Percentiles rank a stretch among this genome's conserved stretches.
phyloP scores from a whole-genome alignment of 2,113 vertebrate genomes.

The Lethenteron camtschaticum region DNA sequence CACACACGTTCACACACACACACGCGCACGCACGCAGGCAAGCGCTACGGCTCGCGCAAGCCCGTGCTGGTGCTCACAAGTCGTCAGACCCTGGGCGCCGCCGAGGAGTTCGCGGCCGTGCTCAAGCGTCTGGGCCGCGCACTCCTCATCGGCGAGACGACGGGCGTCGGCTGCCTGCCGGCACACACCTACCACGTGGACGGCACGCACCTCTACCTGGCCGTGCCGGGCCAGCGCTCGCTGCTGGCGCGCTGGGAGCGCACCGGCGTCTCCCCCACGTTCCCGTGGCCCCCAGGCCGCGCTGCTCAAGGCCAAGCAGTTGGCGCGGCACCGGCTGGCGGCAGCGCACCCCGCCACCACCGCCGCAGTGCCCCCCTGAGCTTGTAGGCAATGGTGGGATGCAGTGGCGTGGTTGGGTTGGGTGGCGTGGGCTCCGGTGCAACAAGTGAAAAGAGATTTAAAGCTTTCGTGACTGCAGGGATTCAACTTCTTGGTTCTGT shows the following conservation, averaged over 20 bases:
- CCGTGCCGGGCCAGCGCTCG: slow-evolving; percentile 47
- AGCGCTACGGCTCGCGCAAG: slow-evolving; percentile 47
- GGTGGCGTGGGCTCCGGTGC: too few species aligned
- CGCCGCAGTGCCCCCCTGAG: too few species aligned
- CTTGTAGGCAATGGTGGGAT: too few species aligned
- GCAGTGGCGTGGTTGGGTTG: too few species aligned
- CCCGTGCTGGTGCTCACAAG: slow-evolving; percentile 54
- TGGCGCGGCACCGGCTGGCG: slow-evolving; percentile 9
- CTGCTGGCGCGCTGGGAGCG: slow-evolving; percentile 48
- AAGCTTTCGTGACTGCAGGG: too few species aligned
- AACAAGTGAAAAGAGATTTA: too few species aligned
- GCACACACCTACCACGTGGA: slow-evolving; percentile 41
- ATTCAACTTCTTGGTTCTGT: too few species aligned
- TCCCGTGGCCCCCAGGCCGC: slow-evolving; percentile 29
- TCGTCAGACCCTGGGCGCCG: slow-evolving; percentile 36
- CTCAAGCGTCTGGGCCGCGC: slow-evolving; percentile 65
- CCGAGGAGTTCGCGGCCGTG: slow-evolving; percentile 69
- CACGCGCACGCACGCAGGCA: slow-evolving; percentile 21
- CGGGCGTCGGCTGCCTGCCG: slow-evolving; percentile 45
- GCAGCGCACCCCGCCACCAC: too few species aligned
- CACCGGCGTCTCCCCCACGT: slow-evolving; percentile 42
- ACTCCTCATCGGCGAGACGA: slow-evolving; percentile 52
- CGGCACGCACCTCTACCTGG: slow-evolving; percentile 40
- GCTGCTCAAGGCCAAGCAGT: slow-evolving; percentile 41
- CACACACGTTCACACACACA: too few species aligned